phyloP scores from a whole-genome alignment of 2,888 invertebrate genomes.

The Furcula furcula region DNA sequence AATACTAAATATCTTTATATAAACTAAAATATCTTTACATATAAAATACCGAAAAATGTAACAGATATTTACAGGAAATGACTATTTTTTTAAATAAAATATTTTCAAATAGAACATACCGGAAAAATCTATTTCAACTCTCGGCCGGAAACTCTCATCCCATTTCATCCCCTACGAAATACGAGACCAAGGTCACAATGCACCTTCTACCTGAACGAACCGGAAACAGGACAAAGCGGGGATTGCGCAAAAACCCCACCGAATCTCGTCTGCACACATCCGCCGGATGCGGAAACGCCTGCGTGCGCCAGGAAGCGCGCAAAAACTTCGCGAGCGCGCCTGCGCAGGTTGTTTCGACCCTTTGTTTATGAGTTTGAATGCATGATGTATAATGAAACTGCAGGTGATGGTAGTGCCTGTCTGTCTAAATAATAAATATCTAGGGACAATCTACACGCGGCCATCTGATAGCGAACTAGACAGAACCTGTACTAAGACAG shows the following conservation, averaged over 20 bases:
- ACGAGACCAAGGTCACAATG: constrained; percentile 68
- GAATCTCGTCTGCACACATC: constrained; percentile 69
- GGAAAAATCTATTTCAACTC: constrained; percentile 19
- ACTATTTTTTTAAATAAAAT: too few species aligned
- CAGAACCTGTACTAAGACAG: too few species aligned
- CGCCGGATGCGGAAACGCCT: constrained; percentile 73
- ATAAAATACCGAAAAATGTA: too few species aligned
- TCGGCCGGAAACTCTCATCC: constrained; percentile 35
- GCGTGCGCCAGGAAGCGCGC: constrained; percentile 50
- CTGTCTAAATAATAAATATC: too few species aligned
- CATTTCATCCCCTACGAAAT: constrained; percentile 47
- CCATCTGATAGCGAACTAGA: too few species aligned
- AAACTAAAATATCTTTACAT: too few species aligned
- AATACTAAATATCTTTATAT: too few species aligned
- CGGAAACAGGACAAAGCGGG: constrained; percentile 55
- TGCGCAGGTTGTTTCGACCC: constrained; percentile 49
- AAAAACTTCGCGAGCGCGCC: constrained; percentile 48
- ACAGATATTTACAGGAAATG: too few species aligned
- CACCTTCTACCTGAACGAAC: constrained; percentile 68
- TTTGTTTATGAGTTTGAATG: constrained; percentile 26
- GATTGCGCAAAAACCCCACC: constrained; percentile 52
- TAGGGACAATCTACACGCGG: too few species aligned
- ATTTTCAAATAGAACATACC: constrained; percentile 6
- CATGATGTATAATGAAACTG: constrained; percentile 22
- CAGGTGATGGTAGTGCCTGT: constrained; percentile 21